Evolutionary conservation across 2,888 invertebrate species (phyloP), one percentile per base, ranked within the genome.

Genomic region (Brachycybe producta): DNA sequence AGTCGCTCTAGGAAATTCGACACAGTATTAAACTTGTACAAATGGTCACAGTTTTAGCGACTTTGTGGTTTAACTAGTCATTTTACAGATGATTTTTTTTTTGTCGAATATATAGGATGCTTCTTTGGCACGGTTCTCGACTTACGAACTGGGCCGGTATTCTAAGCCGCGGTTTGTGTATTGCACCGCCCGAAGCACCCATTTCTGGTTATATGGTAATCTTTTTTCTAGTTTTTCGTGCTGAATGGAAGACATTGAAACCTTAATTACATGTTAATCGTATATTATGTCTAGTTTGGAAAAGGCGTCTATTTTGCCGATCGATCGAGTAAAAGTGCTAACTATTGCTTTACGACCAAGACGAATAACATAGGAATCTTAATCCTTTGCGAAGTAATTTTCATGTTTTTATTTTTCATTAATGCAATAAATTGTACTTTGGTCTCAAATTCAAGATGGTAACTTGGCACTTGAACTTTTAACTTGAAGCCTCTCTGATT

Each of bases 111-210:
- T 61, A 51, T 57, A 67, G 68, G 52, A 64, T 62, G 62, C 59
- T 71, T 34, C 57, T 73, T 38, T 73, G 72, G 72, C 72, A 73
- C 59, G 72, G 72, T 3, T 70, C 71, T 11, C 61, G 72, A 7
- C 55, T 71, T 30, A 66, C 69, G 17, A 73, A 73, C 61, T 71
- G 67, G 67, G 67, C 67, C 7, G 70, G 72, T 8, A 73, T 73
- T 54, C 59, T 73, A 35, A 65, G 67, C 53, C 65, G 68, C 55
- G 72, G 73, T 2, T 60, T 73, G 49, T 61, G 70, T 23, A 70
- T 73, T 46, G 73, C 73, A 3, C 73, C 73, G 13, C 70, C 71
- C 5, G 72, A 73, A 57, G 73, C 72, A 7, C 73, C 73, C n/a
- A 63, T 64, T 35, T 69, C 71, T 21, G 71, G 72, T 15, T 71